Percentiles rank a stretch among this genome's conserved stretches.
Evolutionary conservation across 2,888 invertebrate genomes (phyloP).

Genomic region (Rhyacophila evoluta): DNA sequence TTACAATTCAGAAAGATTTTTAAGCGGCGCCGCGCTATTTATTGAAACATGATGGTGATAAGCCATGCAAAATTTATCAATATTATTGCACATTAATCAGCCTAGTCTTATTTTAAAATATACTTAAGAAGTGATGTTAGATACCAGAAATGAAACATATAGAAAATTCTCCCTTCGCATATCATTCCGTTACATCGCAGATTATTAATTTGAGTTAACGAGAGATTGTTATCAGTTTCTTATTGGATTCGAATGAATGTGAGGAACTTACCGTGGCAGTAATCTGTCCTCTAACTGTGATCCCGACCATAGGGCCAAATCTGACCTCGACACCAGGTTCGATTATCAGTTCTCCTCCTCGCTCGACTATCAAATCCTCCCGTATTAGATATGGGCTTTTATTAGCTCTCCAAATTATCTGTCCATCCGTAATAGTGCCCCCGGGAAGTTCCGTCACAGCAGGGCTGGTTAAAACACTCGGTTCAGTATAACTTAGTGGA

Average conservation of each 20-base stretch:
- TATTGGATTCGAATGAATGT: not conserved
- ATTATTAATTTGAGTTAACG: too few species aligned
- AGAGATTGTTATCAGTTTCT: not conserved
- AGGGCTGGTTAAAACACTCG: constrained; percentile 65
- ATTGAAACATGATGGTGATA: too few species aligned
- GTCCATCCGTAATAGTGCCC: constrained; percentile 73
- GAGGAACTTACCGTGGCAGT: constrained; percentile 84
- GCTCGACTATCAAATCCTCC: constrained; percentile 84
- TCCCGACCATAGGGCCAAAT: constrained; percentile 92
- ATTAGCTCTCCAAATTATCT: constrained; percentile 68
- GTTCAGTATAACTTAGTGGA: constrained; percentile 27
- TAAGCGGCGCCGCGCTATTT: too few species aligned
- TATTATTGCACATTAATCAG: too few species aligned
- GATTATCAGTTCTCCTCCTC: constrained; percentile 83
- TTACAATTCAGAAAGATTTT: too few species aligned
- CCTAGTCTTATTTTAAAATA: too few species aligned
- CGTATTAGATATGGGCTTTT: constrained; percentile 82
- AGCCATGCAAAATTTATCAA: too few species aligned
- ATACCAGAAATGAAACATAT: too few species aligned
- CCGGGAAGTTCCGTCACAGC: constrained; percentile 73
- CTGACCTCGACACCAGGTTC: constrained; percentile 91
- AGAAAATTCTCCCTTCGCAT: too few species aligned
- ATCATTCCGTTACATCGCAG: too few species aligned
- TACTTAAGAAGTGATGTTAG: too few species aligned
- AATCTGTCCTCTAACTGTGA: constrained; percentile 91